A percentile compares a stretch with the other conserved stretches of the same genome.
Conservation (phyloP, 2,888 invertebrate species). For the Resseliella maxima region DNA sequence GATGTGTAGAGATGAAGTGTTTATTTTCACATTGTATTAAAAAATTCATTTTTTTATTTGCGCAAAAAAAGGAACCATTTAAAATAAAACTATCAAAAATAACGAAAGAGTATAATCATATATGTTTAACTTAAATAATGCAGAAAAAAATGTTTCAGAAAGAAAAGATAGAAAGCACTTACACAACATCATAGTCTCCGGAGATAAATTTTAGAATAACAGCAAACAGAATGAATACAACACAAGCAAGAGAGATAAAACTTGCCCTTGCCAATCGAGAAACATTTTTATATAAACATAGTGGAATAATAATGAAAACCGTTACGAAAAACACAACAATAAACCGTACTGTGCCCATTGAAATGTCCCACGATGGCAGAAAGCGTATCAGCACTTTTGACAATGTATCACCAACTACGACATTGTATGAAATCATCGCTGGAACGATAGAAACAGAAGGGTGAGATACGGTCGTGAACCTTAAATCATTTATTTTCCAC, state of each 20-base stretch:
- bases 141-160: not conserved
- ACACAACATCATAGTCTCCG: constrained; percentile 73
- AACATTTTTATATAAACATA: constrained; percentile 83
- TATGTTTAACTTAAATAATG: not conserved
- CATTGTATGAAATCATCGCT: constrained; percentile 91
- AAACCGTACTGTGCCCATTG: constrained; percentile 67
- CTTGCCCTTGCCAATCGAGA: constrained; percentile 67
- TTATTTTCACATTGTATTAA: too few species aligned
- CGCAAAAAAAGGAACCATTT: too few species aligned
- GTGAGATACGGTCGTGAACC: not conserved
- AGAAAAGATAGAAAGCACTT: constrained; percentile 66
- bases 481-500: constrained; percentile 2
- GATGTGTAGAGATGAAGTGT: not conserved
- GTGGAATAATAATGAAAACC: constrained; percentile 78
- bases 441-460: constrained; percentile 63
- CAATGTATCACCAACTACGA: constrained; percentile 86
- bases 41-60: too few species aligned
- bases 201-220: constrained; percentile 70
- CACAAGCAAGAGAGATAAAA: constrained; percentile 73
- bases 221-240: constrained; percentile 77
- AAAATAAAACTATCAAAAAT: too few species aligned
- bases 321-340: constrained; percentile 78
- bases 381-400: constrained; percentile 83
- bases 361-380: constrained; percentile 68
- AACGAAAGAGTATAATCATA: not conserved